Evolutionary conservation across 2,888 invertebrate species (phyloP).

Genomic region (Troides aeacus): DNA sequence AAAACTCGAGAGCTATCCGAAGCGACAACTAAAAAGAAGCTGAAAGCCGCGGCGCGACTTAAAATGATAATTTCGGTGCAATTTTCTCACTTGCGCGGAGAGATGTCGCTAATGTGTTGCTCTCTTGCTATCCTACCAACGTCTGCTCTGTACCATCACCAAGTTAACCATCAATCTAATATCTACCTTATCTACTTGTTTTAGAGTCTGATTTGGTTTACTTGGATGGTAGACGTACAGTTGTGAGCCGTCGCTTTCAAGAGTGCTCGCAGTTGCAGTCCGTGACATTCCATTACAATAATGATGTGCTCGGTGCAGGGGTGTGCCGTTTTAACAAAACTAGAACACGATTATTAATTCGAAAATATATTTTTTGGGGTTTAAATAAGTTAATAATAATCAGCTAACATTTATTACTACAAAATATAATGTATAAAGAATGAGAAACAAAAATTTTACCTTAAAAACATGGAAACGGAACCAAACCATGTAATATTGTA

Average conservation of each 20-base stretch:
- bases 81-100: constrained; percentile 70
- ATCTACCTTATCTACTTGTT: constrained; percentile 26
- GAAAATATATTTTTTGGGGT: too few relatives aligned
- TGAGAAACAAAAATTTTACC: too few relatives aligned
- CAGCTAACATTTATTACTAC: too few relatives aligned
- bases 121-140: constrained; percentile 63
- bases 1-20: constrained; percentile 25
- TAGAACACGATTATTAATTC: too few relatives aligned
- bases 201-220: constrained; percentile 40
- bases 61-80: constrained; percentile 65
- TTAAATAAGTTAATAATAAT: too few relatives aligned
- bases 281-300: constrained; percentile 77
- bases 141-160: constrained; percentile 56
- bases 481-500: too few relatives aligned
- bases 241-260: constrained; percentile 57
- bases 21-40: constrained; percentile 34
- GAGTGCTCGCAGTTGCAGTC: constrained; percentile 72
- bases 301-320: constrained; percentile 70
- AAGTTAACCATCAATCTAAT: constrained; percentile 40
- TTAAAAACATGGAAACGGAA: too few relatives aligned
- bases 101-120: constrained; percentile 78
- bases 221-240: constrained; percentile 31
- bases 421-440: too few relatives aligned
- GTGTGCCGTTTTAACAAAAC: constrained; percentile 36
- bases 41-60: constrained; percentile 51